Percentiles rank a stretch among this genome's conserved stretches.
phyloP scores from a whole-genome alignment of 2,797 vertebrate genomes.

The Champsocephalus esox region DNA sequence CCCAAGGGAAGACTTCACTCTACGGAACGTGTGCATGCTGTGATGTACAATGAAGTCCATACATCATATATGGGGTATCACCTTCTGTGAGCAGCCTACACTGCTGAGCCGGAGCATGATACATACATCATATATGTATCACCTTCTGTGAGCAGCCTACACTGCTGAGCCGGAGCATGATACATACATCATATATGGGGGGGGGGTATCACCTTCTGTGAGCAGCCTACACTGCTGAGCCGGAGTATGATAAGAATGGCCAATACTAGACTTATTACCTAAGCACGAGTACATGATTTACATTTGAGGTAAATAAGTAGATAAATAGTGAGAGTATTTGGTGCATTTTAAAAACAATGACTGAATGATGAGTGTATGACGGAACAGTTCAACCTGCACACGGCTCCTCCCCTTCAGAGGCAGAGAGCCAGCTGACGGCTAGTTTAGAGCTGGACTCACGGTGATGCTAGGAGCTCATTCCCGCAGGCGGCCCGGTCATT shows the following conservation, averaged over 20 bases:
- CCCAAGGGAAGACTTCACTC: conserved; percentile 27
- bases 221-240: no score
- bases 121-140: no score
- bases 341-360: background rate
- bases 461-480: background rate
- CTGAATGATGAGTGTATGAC: background rate
- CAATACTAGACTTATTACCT: background rate
- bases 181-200: conserved; percentile 34
- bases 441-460: background rate
- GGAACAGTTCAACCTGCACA: background rate
- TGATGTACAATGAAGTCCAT: conserved; percentile 22
- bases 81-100: no score
- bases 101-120: background rate
- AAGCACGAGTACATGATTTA: background rate
- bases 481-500: background rate
- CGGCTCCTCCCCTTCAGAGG: background rate
- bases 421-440: no score
- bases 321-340: background rate
- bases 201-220: background rate
- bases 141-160: background rate
- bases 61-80: conserved; percentile 31
- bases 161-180: background rate
- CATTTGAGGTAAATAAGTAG: background rate
- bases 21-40: conserved; percentile 18
- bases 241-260: conserved; percentile 8